These are phyloP conservation scores for Slavum lentiscoides DNA, from an alignment of 2,888 invertebrate genomes.

Conservation along the genomic window DNA sequence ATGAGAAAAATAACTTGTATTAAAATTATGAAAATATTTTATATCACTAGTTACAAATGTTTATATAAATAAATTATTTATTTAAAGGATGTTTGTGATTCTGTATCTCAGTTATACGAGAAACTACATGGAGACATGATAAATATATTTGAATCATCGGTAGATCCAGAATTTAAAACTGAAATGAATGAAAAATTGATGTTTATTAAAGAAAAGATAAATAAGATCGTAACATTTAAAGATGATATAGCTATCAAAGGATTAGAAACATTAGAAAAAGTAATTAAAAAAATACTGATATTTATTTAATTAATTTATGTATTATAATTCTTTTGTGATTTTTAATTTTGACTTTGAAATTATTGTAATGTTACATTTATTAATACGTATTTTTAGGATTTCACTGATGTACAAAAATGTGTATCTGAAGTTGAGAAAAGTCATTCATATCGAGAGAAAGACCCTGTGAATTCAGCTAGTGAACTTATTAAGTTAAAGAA, in stretches of 20 bases:
- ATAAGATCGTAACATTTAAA: constrained; percentile 39
- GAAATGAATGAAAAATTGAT: constrained; percentile 34
- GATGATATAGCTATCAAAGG: constrained; percentile 38
- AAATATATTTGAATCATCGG: constrained; percentile 38
- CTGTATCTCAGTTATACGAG: constrained; percentile 44
- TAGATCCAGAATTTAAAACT: constrained; percentile 32
- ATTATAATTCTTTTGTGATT: neutral
- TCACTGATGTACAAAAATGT: constrained; percentile 38
- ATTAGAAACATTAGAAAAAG: constrained; percentile 46
- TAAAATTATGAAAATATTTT: neutral
- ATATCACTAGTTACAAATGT: neutral
- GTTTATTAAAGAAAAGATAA: constrained; percentile 36
- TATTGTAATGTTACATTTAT: neutral
- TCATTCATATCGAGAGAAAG: constrained; percentile 44
- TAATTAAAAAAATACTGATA: neutral
- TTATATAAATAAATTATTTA: constrained; percentile 1
- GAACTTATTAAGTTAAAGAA: constrained; percentile 48
- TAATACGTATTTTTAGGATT: constrained; percentile 10
- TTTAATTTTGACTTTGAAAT: neutral
- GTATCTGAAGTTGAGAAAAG: constrained; percentile 48
- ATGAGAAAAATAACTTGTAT: constrained; percentile 4
- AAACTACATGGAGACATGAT: constrained; percentile 44
- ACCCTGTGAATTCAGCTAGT: constrained; percentile 38
- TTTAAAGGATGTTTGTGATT: constrained; percentile 50
- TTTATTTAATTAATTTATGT: neutral